These are phyloP conservation scores for Alauda arvensis DNA, from an alignment of 2,797 vertebrate genomes.

Conservation along the genomic window DNA sequence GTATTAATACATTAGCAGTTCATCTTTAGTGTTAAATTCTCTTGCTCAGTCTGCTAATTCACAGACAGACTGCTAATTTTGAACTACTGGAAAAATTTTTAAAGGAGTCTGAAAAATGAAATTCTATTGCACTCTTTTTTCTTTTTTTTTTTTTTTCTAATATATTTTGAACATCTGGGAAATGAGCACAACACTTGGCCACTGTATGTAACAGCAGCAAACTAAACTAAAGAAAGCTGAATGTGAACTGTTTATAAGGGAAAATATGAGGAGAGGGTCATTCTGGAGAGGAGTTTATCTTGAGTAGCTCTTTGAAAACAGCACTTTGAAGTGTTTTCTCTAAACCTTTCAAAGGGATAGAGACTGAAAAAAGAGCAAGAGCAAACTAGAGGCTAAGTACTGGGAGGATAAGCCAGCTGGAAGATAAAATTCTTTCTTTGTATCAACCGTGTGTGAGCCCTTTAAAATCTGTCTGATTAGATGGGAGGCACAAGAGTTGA, in stretches of 20 bases:
- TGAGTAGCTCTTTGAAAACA: conserved; percentile 47
- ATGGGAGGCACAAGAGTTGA: neutral
- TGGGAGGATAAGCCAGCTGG: conserved; percentile 23
- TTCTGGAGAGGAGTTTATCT: conserved; percentile 13
- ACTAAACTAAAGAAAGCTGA: neutral
- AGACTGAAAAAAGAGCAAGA: conserved; percentile 23
- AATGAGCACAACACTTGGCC: neutral
- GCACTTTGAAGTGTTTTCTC: conserved; percentile 47
- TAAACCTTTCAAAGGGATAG: conserved; percentile 41
- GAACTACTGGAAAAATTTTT: neutral
- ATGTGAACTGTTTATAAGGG: neutral
- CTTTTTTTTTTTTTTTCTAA: too few species aligned
- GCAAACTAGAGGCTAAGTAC: conserved; percentile 31
- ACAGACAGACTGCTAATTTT: neutral
- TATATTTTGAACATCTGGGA: neutral
- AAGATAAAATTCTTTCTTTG: conserved; percentile 25
- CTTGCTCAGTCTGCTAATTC: neutral
- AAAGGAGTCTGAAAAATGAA: neutral
- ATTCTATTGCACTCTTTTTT: neutral
- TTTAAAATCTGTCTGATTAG: conserved; percentile 11
- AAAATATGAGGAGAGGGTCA: conserved; percentile 6
- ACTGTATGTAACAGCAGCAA: neutral
- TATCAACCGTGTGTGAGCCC: neutral
- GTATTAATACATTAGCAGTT: neutral
- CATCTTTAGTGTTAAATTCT: neutral